Base-by-base conservation (phyloP, 2,113 vertebrate species). In the Pelusios castaneus region DNA sequence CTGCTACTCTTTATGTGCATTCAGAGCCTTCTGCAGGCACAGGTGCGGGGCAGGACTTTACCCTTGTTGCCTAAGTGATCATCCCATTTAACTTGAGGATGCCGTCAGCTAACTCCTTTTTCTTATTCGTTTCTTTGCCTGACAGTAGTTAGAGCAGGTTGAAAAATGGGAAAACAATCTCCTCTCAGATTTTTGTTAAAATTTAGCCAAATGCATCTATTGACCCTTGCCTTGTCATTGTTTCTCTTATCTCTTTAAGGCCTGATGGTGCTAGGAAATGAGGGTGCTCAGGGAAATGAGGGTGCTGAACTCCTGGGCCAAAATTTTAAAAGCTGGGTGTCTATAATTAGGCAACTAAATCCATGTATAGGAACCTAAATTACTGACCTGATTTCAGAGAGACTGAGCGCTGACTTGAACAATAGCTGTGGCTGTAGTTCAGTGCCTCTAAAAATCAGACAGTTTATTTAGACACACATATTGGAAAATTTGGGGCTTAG, bases 41-140 rank as follows among this genome's bases (percentile, higher is more conserved):
- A 21, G 2, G 4, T 47, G 80, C 76, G 63, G 16, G 67, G 16
- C 10, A 89, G 78, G 41, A 51, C 41, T 88, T 9, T 7, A 31
- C 79, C 13, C 1, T 51, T 1, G 1, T 49, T 43, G 67, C 9
- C 38, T 34, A 49, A 38, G 49, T 14, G 2, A 73, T 89, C 84
- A 25, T 45, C 14, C 54, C 49, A 12, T 34, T 54, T 47, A 58
- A 41, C 73, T 77, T 80, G 34, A 10, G 43, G 82, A 84, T 60
- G 78, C 0, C 0, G 8, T 82, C 49, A 58, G 47, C 38, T 31
- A 49, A 0, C 7, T 2, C 34, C 43, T 89, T 70, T 2, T 49
- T 87, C 89, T 76, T 34, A 85, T 27, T 43, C 16, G 51, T 43
- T 92, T 43, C 24, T 3, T 34, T 88, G 80, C 84, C 86, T 76